Percentiles rank a stretch among this genome's conserved stretches.
These are phyloP conservation scores for Camptogramma bilineatum DNA, from an alignment of 2,888 invertebrate species.

Conservation along the genomic window DNA sequence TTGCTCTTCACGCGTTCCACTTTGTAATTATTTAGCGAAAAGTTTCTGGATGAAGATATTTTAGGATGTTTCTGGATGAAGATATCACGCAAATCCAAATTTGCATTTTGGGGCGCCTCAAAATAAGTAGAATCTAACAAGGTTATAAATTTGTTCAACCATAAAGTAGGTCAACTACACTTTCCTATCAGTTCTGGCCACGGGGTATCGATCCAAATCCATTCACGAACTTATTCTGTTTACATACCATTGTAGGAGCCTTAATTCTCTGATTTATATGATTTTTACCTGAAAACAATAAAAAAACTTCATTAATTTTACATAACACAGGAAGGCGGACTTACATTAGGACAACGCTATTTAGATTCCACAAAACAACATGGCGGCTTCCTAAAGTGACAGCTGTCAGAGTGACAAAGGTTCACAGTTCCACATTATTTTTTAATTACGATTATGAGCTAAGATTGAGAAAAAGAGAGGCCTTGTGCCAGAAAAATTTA, in stretches of 20 bases:
- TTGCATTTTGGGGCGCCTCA: not conserved
- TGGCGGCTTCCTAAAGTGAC: not conserved
- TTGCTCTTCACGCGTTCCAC: slow-evolving; percentile 18
- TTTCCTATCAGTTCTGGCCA: not conserved
- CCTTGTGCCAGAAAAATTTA: too few species aligned
- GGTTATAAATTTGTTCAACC: not conserved
- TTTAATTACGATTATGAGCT: too few species aligned
- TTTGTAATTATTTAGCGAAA: slow-evolving; percentile 26
- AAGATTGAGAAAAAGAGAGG: too few species aligned
- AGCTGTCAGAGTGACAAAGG: not conserved
- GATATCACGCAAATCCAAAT: not conserved
- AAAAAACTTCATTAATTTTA: not conserved
- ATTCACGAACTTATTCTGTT: not conserved
- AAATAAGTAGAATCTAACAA: not conserved
- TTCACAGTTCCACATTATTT: not conserved
- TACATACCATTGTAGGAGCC: not conserved
- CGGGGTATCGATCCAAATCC: not conserved
- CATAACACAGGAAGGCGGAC: not conserved
- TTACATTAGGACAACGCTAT: not conserved
- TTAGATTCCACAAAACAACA: slow-evolving; percentile 8
- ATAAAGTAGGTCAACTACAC: not conserved
- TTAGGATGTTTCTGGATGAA: slow-evolving; percentile 8
- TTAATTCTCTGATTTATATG: not conserved
- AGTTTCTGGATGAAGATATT: slow-evolving; percentile 11
- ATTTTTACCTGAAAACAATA: slow-evolving; percentile 6